Base-by-base conservation (phyloP, 2,888 invertebrate genomes). In the Chironomus tentans region DNA sequence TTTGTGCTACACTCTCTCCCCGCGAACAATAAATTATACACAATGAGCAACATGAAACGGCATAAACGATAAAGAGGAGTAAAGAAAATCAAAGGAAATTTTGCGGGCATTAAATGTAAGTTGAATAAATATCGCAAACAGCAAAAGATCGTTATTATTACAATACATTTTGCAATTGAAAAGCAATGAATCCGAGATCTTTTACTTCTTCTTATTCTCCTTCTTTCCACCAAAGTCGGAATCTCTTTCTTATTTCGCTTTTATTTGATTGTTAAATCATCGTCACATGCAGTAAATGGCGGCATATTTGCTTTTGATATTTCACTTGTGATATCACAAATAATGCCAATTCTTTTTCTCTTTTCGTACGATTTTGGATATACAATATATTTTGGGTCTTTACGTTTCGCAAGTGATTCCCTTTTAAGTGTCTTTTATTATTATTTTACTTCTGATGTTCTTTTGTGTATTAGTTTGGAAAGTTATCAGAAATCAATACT, bases 241-340 rank as follows among this genome's bases (percentile, higher is more conserved):
- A 62, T 18, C 46, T 73, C 62, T 72, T 62, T 61, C 22, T 73
- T 38, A 46, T 71, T 18, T 50, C 28, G 62, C 72, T 6, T 7
- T 61, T 18, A 15, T 38, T 38, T 38, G 38, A 38, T 38, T 38
- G 38, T 38, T 38, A 38, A 38, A 38, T 38, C 38, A 56, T 56
- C 56, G 18, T 7, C 56, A 56, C 15, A 56, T 56, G n/a, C 12
- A 24, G 22, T 68, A 74, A 74, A 74, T 74, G 74, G 74, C 74
- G 74, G 74, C 68, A 62, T 38, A 38, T 73, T 73, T 73, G 38
- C 74, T 74, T 74, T 74, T 74, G 74, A 74, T 74, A 74, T 62
- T 24, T 48, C 28, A 15, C n/a, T 18, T 18, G 56, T 18, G 56
- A 56, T 56, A 56, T 15, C 18, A 18, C 56, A 56, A 15, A 38